phyloP scores from a whole-genome alignment of 2,113 vertebrate genomes.

The Neomonachus schauinslandi region DNA sequence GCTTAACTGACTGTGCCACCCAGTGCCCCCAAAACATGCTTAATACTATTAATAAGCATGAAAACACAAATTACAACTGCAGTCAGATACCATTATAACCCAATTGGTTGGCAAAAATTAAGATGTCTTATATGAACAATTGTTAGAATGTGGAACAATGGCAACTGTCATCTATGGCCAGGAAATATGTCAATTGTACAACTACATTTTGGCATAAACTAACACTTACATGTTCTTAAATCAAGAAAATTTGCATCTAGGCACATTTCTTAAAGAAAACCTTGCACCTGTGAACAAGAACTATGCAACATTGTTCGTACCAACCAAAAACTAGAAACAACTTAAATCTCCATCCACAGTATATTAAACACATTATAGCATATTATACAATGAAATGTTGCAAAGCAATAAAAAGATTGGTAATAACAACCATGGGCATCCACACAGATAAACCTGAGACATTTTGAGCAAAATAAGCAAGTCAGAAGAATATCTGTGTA shows the following conservation, averaged over 20 bases:
- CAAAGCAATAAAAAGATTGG: neutral
- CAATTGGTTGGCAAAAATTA: neutral
- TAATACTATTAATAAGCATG: neutral
- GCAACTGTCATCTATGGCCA: rapidly evolving
- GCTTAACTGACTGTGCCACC: neutral
- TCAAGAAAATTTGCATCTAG: neutral
- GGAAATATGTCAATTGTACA: neutral
- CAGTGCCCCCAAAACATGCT: neutral
- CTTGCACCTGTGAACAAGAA: neutral
- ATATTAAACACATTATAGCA: neutral
- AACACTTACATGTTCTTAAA: neutral
- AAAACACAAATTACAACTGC: neutral
- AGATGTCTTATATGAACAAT: neutral
- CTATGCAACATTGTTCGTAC: neutral
- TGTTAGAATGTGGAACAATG: neutral
- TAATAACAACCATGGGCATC: neutral
- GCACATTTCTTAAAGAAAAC: neutral
- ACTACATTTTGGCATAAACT: neutral
- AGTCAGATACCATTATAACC: neutral
- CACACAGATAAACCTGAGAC: neutral
- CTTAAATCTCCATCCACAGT: neutral
- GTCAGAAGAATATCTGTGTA: neutral
- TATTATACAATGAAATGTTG: neutral
- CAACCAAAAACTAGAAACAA: neutral
- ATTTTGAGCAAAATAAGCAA: neutral